A percentile compares a stretch with the other conserved stretches of the same genome.
Evolutionary conservation across 2,888 invertebrate species (phyloP).

Genomic region (Nasonia oneida): DNA sequence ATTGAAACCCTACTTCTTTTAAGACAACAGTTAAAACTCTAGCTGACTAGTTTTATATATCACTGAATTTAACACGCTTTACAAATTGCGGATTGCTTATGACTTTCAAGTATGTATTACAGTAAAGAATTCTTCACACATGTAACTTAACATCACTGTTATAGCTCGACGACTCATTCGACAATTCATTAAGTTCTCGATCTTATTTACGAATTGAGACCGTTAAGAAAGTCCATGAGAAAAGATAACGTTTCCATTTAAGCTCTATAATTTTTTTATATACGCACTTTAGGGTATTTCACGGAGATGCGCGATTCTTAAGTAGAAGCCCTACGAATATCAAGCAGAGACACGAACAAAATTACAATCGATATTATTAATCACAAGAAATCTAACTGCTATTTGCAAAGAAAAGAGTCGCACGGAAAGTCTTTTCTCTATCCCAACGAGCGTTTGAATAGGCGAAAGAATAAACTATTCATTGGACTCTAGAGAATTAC

Average conservation of each 20-base stretch:
- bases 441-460: neutral
- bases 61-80: conserved; percentile 68
- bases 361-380: conserved; percentile 36
- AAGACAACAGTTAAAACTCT: conserved; percentile 66
- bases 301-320: neutral
- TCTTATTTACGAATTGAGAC: conserved; percentile 26
- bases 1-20: conserved; percentile 63
- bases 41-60: conserved; percentile 75
- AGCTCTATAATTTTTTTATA: conserved; percentile 18
- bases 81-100: conserved; percentile 53
- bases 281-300: conserved; percentile 13
- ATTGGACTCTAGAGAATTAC: conserved; percentile 39
- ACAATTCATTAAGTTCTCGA: conserved; percentile 25
- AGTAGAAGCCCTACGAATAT: conserved; percentile 21
- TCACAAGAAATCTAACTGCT: conserved; percentile 34
- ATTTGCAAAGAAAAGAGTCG: conserved; percentile 19
- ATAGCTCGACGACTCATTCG: conserved; percentile 26
- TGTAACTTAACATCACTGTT: conserved; percentile 17
- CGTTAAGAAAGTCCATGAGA: conserved; percentile 12
- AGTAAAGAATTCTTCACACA: conserved; percentile 24
- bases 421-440: neutral
- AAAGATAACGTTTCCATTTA: conserved; percentile 1
- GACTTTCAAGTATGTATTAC: conserved; percentile 57
- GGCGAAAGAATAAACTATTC: conserved; percentile 17
- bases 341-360: conserved; percentile 24